These are phyloP conservation scores for Daboia siamensis DNA, from an alignment of 2,113 vertebrate species.

Conservation along the genomic window DNA sequence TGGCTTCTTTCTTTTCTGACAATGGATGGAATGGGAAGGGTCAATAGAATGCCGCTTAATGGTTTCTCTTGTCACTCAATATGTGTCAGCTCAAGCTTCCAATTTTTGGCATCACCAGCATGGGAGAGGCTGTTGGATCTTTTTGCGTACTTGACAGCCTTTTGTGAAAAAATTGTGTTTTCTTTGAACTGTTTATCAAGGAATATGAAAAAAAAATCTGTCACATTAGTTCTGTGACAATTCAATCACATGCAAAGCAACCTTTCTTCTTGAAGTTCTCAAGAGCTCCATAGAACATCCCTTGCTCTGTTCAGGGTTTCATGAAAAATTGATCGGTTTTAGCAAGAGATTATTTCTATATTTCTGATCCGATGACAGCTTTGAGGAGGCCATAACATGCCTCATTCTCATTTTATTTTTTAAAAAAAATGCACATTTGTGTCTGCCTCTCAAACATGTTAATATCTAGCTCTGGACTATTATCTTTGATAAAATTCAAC, in stretches of 20 bases:
- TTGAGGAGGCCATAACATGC: not conserved
- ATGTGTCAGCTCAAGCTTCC: not conserved
- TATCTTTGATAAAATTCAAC: not conserved
- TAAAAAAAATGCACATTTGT: not conserved
- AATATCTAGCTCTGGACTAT: not conserved
- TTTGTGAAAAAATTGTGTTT: not conserved
- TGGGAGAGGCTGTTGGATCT: not conserved
- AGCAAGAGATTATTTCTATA: not conserved
- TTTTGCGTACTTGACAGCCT: not conserved
- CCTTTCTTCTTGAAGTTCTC: not conserved
- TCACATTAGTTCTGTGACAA: not conserved
- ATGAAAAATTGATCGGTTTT: not conserved
- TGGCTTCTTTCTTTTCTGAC: not conserved
- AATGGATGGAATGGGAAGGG: not conserved
- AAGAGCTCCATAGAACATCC: not conserved
- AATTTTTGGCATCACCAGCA: not conserved
- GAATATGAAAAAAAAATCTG: not conserved
- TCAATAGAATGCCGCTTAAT: not conserved
- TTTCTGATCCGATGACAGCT: conserved; percentile 18
- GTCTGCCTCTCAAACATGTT: conserved; percentile 3
- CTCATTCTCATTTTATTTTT: not conserved
- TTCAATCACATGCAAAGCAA: not conserved
- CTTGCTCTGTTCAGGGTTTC: not conserved
- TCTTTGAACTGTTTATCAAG: not conserved
- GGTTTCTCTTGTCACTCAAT: not conserved